Percentiles rank a stretch among this genome's conserved stretches.
Evolutionary conservation across 2,888 invertebrate species (phyloP).

Genomic region (Ectemnius cavifrons): DNA sequence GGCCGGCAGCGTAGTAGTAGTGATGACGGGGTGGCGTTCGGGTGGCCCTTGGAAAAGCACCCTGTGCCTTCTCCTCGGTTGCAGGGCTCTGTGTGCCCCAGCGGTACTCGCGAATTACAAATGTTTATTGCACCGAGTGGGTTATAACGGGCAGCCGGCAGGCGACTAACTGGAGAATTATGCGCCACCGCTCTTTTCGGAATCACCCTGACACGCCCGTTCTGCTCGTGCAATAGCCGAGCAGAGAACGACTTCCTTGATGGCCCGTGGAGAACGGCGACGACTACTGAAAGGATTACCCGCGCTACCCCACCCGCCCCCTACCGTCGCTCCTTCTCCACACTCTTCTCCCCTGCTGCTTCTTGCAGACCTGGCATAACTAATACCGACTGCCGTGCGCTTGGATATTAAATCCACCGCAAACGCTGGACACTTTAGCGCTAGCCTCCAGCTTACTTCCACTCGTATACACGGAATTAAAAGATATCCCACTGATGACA

Average conservation of each 20-base stretch:
- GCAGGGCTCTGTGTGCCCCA: constrained; percentile 8
- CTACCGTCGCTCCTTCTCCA: no score
- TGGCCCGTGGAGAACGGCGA: constrained; percentile 26
- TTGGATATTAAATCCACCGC: constrained; percentile 2
- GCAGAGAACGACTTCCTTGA: constrained; percentile 19
- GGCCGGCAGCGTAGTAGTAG: background rate
- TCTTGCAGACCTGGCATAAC: background rate
- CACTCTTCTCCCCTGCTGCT: no score
- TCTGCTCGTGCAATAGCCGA: constrained; percentile 16
- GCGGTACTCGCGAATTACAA: constrained; percentile 59
- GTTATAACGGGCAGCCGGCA: constrained; percentile 60
- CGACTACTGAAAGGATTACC: constrained; percentile 11
- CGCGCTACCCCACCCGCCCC: background rate
- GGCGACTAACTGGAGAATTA: constrained; percentile 61
- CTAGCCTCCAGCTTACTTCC: no score
- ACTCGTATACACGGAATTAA: no score
- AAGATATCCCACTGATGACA: no score
- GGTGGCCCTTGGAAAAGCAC: background rate
- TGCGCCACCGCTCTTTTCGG: constrained; percentile 54
- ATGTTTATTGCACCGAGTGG: constrained; percentile 60
- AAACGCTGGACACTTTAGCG: background rate
- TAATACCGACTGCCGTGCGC: background rate
- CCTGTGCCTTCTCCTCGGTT: background rate
- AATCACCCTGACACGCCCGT: constrained; percentile 47
- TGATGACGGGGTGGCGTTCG: no score